These are phyloP conservation scores for Decapterus maruadsi DNA, from an alignment of 2,797 vertebrate species.

Conservation along the genomic window DNA sequence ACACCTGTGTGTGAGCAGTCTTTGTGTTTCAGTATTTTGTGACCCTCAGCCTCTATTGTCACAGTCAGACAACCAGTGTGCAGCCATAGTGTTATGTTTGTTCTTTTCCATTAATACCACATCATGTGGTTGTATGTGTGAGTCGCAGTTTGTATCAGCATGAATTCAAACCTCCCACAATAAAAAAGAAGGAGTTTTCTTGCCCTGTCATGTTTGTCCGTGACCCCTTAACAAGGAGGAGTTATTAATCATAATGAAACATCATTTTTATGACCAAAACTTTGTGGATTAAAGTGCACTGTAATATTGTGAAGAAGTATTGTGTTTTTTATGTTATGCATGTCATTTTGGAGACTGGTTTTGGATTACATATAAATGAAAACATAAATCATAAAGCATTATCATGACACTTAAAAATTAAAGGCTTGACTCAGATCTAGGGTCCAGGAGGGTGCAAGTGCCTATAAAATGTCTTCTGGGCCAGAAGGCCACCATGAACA, in stretches of 20 bases:
- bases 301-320: not conserved
- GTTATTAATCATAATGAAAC: not conserved
- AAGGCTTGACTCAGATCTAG: slow-evolving; percentile 19
- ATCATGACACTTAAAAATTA: slow-evolving; percentile 12
- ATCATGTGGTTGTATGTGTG: not conserved
- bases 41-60: not conserved
- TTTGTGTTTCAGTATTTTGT: not conserved
- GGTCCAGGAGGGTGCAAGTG: not conserved
- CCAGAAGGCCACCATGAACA: not conserved
- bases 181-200: not conserved
- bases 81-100: not conserved
- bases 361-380: slow-evolving; percentile 12
- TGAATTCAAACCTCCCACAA: not conserved
- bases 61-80: not conserved
- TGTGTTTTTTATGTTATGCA: not conserved
- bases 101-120: not conserved
- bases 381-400: not conserved
- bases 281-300: not conserved
- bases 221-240: not conserved
- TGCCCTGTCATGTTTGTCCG: not conserved
- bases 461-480: not conserved
- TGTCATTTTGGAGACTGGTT: slow-evolving; percentile 28
- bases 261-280: not conserved
- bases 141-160: not conserved
- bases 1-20: slow-evolving; percentile 1